These are phyloP conservation scores for Anoncus sp. DNA, from an alignment of 2,888 invertebrate species.

Conservation along the genomic window DNA sequence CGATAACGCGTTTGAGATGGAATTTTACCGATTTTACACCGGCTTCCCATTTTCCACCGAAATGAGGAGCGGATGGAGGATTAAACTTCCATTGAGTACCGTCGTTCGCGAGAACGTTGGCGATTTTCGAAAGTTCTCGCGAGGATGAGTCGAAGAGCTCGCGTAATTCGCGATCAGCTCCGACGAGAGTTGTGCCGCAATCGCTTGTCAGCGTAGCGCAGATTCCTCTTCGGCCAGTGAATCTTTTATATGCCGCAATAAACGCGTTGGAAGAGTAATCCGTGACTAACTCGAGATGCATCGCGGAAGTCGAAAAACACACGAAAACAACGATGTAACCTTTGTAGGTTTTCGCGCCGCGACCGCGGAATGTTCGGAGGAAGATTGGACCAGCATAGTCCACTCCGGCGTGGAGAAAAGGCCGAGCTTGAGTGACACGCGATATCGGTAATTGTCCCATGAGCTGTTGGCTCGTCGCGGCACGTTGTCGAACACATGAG, in stretches of 20 bases:
- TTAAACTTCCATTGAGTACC: slow-evolving; percentile 73
- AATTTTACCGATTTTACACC: slow-evolving; percentile 76
- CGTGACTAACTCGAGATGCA: slow-evolving; percentile 67
- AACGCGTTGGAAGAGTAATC: slow-evolving; percentile 64
- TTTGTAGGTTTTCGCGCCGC: slow-evolving; percentile 52
- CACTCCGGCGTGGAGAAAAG: slow-evolving; percentile 67
- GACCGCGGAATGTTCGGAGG: slow-evolving; percentile 21
- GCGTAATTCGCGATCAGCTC: slow-evolving; percentile 48
- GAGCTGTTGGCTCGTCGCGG: slow-evolving; percentile 50
- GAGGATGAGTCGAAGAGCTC: slow-evolving; percentile 25
- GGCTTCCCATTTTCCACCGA: slow-evolving; percentile 78
- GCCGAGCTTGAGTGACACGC: slow-evolving; percentile 61
- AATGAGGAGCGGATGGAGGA: slow-evolving; percentile 75
- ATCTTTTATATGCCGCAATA: slow-evolving; percentile 63
- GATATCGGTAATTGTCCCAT: slow-evolving; percentile 71
- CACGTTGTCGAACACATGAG: slow-evolving; percentile 51
- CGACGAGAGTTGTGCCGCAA: slow-evolving; percentile 51
- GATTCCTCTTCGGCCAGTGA: slow-evolving; percentile 62
- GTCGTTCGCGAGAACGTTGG: slow-evolving; percentile 45
- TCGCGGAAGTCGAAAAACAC: slow-evolving; percentile 65
- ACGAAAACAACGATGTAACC: slow-evolving; percentile 66
- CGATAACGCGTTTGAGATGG: slow-evolving; percentile 72
- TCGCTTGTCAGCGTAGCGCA: slow-evolving; percentile 51
- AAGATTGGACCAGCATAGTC: slow-evolving; percentile 67
- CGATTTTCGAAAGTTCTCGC: slow-evolving; percentile 16